phyloP scores from a whole-genome alignment of 2,888 invertebrate species.

The Pollenia amentaria region DNA sequence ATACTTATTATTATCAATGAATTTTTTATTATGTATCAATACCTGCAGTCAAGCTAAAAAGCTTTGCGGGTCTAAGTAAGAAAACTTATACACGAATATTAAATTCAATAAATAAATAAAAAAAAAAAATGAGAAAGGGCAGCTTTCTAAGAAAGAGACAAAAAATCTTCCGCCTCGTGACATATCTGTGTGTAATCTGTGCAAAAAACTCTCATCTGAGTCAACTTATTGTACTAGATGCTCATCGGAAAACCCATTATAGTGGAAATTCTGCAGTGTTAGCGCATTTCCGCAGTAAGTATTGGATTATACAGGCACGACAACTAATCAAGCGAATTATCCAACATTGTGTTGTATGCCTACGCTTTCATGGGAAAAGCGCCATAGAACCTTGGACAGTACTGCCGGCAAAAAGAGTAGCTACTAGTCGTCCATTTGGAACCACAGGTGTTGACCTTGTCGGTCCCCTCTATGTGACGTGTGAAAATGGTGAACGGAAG shows the following conservation, averaged over 20 bases:
- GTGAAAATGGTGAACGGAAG: not conserved
- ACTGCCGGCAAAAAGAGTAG: slow-evolving; percentile 58
- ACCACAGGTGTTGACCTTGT: slow-evolving; percentile 67
- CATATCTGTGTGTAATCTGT: too few species aligned
- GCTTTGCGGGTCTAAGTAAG: too few species aligned
- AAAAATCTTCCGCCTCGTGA: too few species aligned
- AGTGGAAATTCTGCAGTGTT: slow-evolving; percentile 57
- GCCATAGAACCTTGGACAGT: slow-evolving; percentile 62
- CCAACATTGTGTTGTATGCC: slow-evolving; percentile 58
- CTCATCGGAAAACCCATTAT: slow-evolving; percentile 58
- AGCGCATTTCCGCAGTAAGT: slow-evolving; percentile 50
- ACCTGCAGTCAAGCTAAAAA: too few species aligned
- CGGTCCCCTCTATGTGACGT: slow-evolving; percentile 56
- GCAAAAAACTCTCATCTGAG: slow-evolving; percentile 59
- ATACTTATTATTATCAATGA: too few species aligned
- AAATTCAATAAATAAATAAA: too few species aligned
- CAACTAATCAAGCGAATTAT: slow-evolving; percentile 59
- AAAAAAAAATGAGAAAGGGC: too few species aligned
- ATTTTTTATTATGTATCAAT: too few species aligned
- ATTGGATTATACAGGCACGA: slow-evolving; percentile 65
- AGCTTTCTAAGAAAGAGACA: too few species aligned
- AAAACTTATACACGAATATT: too few species aligned
- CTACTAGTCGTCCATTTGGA: slow-evolving; percentile 61
- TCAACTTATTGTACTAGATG: slow-evolving; percentile 55
- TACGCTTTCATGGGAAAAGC: slow-evolving; percentile 61